Percentiles rank a stretch among this genome's conserved stretches.
Conservation (phyloP, 2,113 vertebrate genomes). For the Laticauda laticaudata region DNA sequence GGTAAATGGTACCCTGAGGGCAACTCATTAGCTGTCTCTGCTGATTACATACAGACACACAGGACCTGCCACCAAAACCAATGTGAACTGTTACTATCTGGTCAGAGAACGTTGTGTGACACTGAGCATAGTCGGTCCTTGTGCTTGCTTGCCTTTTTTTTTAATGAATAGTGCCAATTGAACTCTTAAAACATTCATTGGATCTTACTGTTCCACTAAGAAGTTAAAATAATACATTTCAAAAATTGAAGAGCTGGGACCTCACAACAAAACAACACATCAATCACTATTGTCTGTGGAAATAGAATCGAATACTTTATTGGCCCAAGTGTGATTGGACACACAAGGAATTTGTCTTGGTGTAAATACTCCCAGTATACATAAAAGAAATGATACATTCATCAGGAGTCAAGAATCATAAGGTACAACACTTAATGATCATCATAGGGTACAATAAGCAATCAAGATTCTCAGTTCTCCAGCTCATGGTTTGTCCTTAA, state of each 20-base stretch:
- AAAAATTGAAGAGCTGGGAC: neutral
- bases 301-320: too few species aligned
- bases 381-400: too few species aligned
- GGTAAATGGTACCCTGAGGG: neutral
- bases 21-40: neutral
- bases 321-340: too few species aligned
- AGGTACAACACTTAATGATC: too few species aligned
- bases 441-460: too few species aligned
- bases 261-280: neutral
- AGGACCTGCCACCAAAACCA: neutral
- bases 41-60: neutral
- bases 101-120: neutral
- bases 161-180: neutral
- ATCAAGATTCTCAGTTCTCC: neutral
- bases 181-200: neutral
- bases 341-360: too few species aligned
- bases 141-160: neutral
- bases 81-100: neutral
- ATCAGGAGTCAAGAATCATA: too few species aligned
- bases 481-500: neutral
- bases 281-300: neutral
- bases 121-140: neutral
- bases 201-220: neutral
- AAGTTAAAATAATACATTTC: neutral
- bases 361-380: too few species aligned